phyloP scores from a whole-genome alignment of 2,113 vertebrate genomes.

The Phalacrocorax brasilianus region DNA sequence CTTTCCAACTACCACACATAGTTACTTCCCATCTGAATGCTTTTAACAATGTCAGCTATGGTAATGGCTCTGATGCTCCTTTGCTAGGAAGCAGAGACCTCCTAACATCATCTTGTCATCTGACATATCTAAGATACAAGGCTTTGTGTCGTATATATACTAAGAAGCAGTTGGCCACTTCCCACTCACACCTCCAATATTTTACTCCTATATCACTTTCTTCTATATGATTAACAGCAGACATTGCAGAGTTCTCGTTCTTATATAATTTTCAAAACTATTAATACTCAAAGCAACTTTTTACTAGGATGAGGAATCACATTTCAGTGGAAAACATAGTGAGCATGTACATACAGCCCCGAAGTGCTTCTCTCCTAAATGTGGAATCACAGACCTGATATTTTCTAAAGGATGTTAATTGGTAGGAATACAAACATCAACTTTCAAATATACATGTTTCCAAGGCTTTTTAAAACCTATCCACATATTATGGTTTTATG shows the following conservation, averaged over 20 bases:
- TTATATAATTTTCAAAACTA: neutral
- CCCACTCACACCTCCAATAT: neutral
- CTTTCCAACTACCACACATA: neutral
- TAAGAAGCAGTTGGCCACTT: neutral
- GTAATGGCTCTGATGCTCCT: neutral
- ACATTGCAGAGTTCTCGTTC: neutral
- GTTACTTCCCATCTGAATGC: too few relatives aligned
- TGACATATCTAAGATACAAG: neutral
- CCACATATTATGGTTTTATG: neutral
- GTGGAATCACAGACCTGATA: neutral
- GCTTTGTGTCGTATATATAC: neutral
- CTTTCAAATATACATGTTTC: neutral
- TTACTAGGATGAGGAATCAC: neutral
- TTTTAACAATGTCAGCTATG: neutral
- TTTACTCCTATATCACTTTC: neutral
- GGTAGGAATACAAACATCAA: neutral
- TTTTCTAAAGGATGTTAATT: neutral
- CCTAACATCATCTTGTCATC: neutral
- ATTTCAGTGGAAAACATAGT: neutral
- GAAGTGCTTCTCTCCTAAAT: neutral
- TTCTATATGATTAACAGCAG: neutral
- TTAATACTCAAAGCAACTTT: neutral
- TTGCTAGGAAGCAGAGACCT: neutral
- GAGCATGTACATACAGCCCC: neutral
- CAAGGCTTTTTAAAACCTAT: neutral